Evolutionary conservation across 2,797 vertebrate species (phyloP), one percentile per base, ranked within the genome.

Genomic region (Syngnathus acus): DNA sequence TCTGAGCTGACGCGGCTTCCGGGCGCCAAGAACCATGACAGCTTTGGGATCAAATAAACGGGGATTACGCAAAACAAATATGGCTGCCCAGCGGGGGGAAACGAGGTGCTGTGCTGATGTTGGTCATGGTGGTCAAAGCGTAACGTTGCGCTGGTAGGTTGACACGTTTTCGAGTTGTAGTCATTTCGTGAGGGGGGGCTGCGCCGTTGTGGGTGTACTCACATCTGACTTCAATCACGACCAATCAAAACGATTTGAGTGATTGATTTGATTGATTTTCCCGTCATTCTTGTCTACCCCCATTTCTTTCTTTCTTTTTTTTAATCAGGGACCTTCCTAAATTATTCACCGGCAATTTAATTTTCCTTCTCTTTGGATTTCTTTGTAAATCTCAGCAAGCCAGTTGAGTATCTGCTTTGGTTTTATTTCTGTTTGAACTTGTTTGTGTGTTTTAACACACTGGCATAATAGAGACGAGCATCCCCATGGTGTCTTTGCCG

Each of bases 1-100:
- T 82, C 75, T 80, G 71, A 59, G 67, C 78, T 72, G 82, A 77
- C 65, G 68, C 80, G 70, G 77, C 71, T 70, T 68, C 43, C 48
- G 71, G 53, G 53, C 21, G 53, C n/a, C n/a, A 13, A 10, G 65
- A 63, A 70, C 7, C 65, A 78, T 85, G 83, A 80, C 84, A 83
- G 84, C 82, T 67, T 88, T 82, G 86, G 80, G 65, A 80, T 78
- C 62, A 80, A 86, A 79, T 84, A 82, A 86, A 88, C 80, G 81
- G 72, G 87, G 86, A 88, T 90, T 81, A 90, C 81, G 69, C 81
- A 77, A 79, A 81, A 80, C 76, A 74, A 32, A 32, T 75, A 40
- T 77, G 79, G 65, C 72, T 80, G 82, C 78, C 78, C 32, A 2
- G 32, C n/a, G 32, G 32, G 3, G 32, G 32, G 32, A 2, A 32